Conservation (phyloP, 2,888 invertebrate genomes). For the Galeopsomyia nigrocyanea region DNA sequence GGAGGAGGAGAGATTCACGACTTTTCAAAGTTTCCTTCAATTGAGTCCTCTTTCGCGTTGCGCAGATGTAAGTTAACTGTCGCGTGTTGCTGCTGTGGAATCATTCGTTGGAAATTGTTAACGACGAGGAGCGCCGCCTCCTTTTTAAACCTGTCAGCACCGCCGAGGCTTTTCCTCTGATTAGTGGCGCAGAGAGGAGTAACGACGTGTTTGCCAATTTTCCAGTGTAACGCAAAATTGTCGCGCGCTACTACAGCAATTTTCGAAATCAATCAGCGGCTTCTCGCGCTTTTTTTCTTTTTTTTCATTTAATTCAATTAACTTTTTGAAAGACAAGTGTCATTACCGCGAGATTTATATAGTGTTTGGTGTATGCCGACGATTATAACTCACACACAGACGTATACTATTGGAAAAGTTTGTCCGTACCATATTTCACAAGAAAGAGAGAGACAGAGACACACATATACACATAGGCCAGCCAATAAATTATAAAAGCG, state of each 20-base stretch:
- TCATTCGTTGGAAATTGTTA: slow-evolving; percentile 40
- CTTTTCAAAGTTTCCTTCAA: slow-evolving; percentile 36
- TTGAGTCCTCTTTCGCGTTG: slow-evolving; percentile 36
- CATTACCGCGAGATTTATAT: slow-evolving; percentile 13
- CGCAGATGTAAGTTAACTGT: neutral
- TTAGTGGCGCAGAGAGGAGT: neutral
- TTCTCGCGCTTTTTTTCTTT: too few relatives aligned
- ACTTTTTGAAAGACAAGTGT: slow-evolving; percentile 5
- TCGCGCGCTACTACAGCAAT: too few relatives aligned
- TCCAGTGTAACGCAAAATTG: too few relatives aligned
- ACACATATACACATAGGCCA: neutral
- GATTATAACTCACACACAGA: slow-evolving; percentile 2
- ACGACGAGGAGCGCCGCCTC: slow-evolving; percentile 16
- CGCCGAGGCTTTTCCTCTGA: slow-evolving; percentile 7
- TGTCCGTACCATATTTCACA: neutral
- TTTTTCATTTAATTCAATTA: neutral
- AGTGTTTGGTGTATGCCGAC: slow-evolving; percentile 9
- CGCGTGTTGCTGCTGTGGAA: neutral
- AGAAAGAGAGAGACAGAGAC: neutral
- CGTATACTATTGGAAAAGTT: neutral
- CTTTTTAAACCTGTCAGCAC: slow-evolving; percentile 20
- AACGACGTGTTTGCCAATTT: too few relatives aligned
- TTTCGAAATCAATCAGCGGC: too few relatives aligned
- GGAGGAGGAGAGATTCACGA: slow-evolving; percentile 17
- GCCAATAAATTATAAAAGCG: slow-evolving; percentile 31